Percentiles rank a stretch among this genome's conserved stretches.
Evolutionary conservation across 1,140 invertebrate species (phyloP).

Genomic region (Drepana arcuata): DNA sequence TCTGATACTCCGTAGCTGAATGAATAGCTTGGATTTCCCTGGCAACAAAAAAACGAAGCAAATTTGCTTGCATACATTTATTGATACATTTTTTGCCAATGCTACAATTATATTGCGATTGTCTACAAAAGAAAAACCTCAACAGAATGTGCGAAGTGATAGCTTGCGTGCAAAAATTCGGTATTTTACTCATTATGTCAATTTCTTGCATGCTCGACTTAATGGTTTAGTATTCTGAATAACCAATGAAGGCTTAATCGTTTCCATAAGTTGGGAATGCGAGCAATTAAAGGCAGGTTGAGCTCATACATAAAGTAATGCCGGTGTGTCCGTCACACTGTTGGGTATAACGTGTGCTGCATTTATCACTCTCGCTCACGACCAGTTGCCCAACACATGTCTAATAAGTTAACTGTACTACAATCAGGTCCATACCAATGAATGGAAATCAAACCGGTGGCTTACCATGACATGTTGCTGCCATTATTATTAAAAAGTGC

Average conservation of each 20-base stretch:
- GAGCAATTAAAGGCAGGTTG: conserved; percentile 22
- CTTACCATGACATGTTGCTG: too few species aligned
- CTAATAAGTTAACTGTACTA: conserved; percentile 2
- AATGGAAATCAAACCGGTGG: conserved; percentile 1
- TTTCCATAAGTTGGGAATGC: conserved; percentile 51
- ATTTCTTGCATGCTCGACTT: conserved; percentile 45
- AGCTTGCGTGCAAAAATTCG: conserved; percentile 45
- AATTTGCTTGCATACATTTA: conserved; percentile 12
- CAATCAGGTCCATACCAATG: conserved; percentile 2
- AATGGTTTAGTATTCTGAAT: conserved; percentile 53
- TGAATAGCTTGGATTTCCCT: conserved; percentile 67
- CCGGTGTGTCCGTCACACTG: conserved; percentile 32
- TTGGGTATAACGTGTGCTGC: conserved; percentile 19
- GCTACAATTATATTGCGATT: conserved; percentile 24
- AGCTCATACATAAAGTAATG: conserved; percentile 23
- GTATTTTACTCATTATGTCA: conserved; percentile 51
- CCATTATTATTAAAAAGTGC: too few species aligned
- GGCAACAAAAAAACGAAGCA: conserved; percentile 25
- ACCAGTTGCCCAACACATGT: conserved; percentile 25
- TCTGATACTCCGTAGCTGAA: conserved; percentile 73
- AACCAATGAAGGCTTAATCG: conserved; percentile 41
- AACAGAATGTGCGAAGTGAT: conserved; percentile 40
- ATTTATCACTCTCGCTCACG: conserved; percentile 39
- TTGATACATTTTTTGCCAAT: conserved; percentile 19
- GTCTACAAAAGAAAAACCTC: conserved; percentile 19